phyloP scores from a whole-genome alignment of 2,888 invertebrate species.

The Sthenelais limicola region DNA sequence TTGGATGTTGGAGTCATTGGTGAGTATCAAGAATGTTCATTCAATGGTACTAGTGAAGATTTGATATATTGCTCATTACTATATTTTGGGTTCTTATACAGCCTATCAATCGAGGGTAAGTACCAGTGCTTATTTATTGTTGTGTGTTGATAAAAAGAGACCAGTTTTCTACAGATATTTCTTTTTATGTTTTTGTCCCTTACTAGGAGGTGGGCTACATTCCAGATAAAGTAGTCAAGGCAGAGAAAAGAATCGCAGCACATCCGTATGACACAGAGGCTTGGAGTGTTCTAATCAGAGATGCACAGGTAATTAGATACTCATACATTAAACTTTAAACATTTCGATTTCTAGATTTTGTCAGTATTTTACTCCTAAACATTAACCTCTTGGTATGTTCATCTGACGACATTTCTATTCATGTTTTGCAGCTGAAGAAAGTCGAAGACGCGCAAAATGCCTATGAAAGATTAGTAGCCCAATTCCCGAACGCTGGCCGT shows the following conservation, averaged over 20 bases:
- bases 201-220: conserved; percentile 62
- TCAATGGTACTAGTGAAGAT: no score
- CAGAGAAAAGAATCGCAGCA: conserved; percentile 80
- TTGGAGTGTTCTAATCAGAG: conserved; percentile 95
- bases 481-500: conserved; percentile 96
- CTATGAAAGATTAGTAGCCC: conserved; percentile 93
- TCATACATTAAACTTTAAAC: no score
- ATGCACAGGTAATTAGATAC: conserved; percentile 80
- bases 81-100: no score
- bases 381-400: no score
- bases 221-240: conserved; percentile 73
- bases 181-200: conserved; percentile 38
- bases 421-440: conserved; percentile 70
- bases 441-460: conserved; percentile 89
- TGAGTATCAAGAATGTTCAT: neutral
- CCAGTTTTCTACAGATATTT: neutral
- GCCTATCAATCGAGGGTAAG: no score
- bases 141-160: neutral
- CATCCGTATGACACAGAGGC: conserved; percentile 96
- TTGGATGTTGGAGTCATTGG: neutral
- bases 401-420: neutral
- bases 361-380: neutral
- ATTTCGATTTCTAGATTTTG: neutral
- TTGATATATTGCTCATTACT: no score
- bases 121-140: neutral